A percentile compares a stretch with the other conserved stretches of the same genome.
These are phyloP conservation scores for Palythoa grandiflora DNA, from an alignment of 92 coral and sea anemone genomes.

Conservation along the genomic window DNA sequence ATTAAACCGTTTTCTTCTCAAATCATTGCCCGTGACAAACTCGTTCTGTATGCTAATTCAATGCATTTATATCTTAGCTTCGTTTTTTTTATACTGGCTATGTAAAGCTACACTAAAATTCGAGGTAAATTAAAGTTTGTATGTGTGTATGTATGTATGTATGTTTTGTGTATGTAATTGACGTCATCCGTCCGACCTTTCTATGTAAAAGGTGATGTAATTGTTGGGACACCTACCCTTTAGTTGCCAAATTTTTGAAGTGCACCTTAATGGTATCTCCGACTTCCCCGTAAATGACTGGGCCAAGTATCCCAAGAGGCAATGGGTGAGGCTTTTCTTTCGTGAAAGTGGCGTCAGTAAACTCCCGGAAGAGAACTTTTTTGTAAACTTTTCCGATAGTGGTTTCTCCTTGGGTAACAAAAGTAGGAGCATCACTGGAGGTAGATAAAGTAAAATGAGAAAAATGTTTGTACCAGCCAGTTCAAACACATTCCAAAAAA, in stretches of 20 bases:
- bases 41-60: neutral
- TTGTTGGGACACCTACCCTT: neutral
- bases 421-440: constrained; percentile 87
- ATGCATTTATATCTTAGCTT: no score
- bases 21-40: no score
- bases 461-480: neutral
- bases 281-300: constrained; percentile 83
- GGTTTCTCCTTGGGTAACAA: constrained; percentile 50
- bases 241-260: constrained; percentile 78
- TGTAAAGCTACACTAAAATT: no score
- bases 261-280: constrained; percentile 82
- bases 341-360: constrained; percentile 66
- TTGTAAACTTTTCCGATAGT: constrained; percentile 82
- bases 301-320: constrained; percentile 88
- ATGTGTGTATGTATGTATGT: no score
- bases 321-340: constrained; percentile 70
- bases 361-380: constrained; percentile 87
- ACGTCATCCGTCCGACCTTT: no score
- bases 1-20: no score
- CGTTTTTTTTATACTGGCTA: no score
- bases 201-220: neutral
- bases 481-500: neutral
- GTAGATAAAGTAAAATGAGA: neutral
- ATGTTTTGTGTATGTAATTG: no score
- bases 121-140: no score